Evolutionary conservation across 30 jellyfish, hydroid and myxozoan species (phyloP), one percentile per base, ranked within the genome.

Genomic region (Aurelia sp.): DNA sequence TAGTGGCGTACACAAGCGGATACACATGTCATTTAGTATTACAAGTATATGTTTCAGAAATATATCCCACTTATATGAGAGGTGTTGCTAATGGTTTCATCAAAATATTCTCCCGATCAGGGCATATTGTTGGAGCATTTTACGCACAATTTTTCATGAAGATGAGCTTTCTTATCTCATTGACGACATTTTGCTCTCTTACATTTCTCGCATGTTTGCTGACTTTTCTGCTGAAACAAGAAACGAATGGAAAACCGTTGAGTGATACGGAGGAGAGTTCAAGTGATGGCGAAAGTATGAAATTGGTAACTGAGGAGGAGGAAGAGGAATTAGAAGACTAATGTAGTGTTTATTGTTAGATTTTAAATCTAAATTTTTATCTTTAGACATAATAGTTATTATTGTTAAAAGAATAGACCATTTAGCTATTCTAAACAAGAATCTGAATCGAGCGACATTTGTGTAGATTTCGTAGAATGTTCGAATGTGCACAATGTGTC

Each of bases 1-100:
- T 84, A 17, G 93, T 84, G 10, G 93, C 93, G 18, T 84, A 84
- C 76, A 84, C 93, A 60, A 84, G 93, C 50, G 93, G 93, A 18
- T 84, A 84, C 68, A 84, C 93, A 16, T 84, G 93, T 38, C 93
- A 84, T 66, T 31, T 84, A 20, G 93, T 84, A 5, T 52, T 84
- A 33, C 93, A 84, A 73, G 93, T 84, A 15, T 84, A 84, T 59
- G 93, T 84, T 4, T 84, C 93, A 7, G 93, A 84, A 31, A 78
- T 84, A 17, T 84, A 84, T 74, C 93, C 93, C 5, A 84, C 93
- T 11, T 84, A 62, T 48, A n/a, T 84, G 57, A 38, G 93, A 27
- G 93, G 93, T 5, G 88, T 64, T 5, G 93, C 93, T 2, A 84
- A 84, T 30, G 93, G 93, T 18, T 84, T 84, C 20, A 84, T 84